A percentile compares a stretch with the other conserved stretches of the same genome.
Conservation (phyloP, 37 sponge, comb jelly and placozoan species). For the Theonella swinhoei region DNA sequence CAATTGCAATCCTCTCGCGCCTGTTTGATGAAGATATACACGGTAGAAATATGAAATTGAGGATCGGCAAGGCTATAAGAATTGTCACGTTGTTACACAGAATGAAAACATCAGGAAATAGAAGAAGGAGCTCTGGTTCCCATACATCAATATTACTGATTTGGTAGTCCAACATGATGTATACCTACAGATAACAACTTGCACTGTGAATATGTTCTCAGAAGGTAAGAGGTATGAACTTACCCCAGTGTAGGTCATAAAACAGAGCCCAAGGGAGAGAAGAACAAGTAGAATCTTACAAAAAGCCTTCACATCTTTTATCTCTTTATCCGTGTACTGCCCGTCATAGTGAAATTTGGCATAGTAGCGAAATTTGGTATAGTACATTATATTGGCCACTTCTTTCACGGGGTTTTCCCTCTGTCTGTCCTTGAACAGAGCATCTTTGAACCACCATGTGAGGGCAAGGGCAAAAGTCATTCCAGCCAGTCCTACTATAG, state of each 20-base stretch:
- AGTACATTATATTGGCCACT: background rate
- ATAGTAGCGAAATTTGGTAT: slow-evolving; percentile 7
- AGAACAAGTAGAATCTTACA: background rate
- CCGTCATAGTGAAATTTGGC: slow-evolving; percentile 19
- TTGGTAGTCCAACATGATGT: background rate
- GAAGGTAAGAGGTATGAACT: too few relatives aligned
- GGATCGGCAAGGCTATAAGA: background rate
- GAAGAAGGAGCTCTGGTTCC: background rate
- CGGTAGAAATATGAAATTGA: background rate
- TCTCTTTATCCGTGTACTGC: background rate
- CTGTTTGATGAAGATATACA: background rate
- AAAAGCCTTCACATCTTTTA: background rate
- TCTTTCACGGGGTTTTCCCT: slow-evolving; percentile 11
- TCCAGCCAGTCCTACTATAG: background rate
- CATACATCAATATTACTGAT: too few relatives aligned
- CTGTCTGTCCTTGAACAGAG: background rate
- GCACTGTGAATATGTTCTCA: too few relatives aligned
- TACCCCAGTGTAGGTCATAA: background rate
- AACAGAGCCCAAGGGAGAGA: background rate
- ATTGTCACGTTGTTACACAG: background rate
- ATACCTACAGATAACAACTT: too few relatives aligned
- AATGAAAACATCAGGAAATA: background rate
- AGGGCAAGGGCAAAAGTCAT: slow-evolving; percentile 5
- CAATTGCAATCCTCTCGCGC: background rate
- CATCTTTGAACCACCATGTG: background rate